phyloP scores from a whole-genome alignment of 1,140 invertebrate species.

The Trichomalopsis sarcophagae region DNA sequence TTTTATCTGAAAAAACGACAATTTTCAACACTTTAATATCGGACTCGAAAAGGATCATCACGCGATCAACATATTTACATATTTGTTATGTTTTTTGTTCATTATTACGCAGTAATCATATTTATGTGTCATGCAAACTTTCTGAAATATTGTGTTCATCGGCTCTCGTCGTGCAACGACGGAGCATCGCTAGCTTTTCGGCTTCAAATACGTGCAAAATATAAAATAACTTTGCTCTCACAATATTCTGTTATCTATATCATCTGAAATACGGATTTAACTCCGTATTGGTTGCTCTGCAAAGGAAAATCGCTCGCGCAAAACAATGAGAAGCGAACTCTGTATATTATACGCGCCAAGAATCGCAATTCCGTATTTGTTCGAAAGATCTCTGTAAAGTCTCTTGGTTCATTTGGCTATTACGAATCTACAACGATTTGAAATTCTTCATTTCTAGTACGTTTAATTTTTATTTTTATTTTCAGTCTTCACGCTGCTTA shows the following conservation, averaged over 20 bases:
- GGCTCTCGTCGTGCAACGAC: not conserved
- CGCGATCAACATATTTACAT: conserved; percentile 32
- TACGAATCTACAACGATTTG: conserved; percentile 1
- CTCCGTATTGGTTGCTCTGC: not conserved
- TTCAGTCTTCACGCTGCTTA: conserved; percentile 63
- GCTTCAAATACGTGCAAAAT: not conserved
- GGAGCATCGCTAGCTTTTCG: not conserved
- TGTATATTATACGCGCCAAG: not conserved
- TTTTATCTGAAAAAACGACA: not conserved
- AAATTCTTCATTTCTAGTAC: not conserved
- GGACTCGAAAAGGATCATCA: conserved; percentile 5
- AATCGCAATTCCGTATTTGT: not conserved
- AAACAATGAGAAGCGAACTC: not conserved
- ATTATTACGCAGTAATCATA: conserved; percentile 10
- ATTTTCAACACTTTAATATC: not conserved
- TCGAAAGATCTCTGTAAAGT: not conserved
- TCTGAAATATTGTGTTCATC: not conserved
- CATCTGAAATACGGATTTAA: not conserved
- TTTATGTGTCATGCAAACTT: not conserved
- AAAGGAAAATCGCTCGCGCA: not conserved
- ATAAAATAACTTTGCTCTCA: not conserved
- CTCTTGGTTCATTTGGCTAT: not conserved
- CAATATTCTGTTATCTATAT: not conserved
- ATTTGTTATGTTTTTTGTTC: not conserved
- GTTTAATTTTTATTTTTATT: conserved; percentile 18